Base-by-base conservation (phyloP, 2,888 invertebrate species). In the Sarcophaga variegata region DNA sequence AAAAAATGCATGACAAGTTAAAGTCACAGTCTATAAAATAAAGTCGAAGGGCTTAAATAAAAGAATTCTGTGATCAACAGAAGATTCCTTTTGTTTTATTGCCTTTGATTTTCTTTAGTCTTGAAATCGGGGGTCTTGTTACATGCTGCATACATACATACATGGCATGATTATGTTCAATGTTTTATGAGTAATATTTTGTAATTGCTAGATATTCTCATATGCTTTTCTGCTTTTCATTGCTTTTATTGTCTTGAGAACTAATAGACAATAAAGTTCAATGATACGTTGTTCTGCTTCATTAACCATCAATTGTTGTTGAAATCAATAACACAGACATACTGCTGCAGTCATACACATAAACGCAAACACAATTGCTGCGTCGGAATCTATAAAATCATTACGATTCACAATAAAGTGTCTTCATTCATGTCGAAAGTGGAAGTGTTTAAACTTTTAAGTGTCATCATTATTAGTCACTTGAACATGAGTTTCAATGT, bases 211-310 rank as follows among this genome's bases (percentile, higher is more conserved):
- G 1, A 12, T 54, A 4, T 14, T 1, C 12, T 54, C 14, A 54
- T 54, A 54, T 14, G 4, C 0, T 20, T 17, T 14, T 2, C 17
- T 54, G 54, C 37, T 54, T 17, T 0, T 54, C 54, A 14, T 14
- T 54, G 17, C 54, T 54, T 14, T 54, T 54, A 4, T 54, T 54
- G 54, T 17, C 17, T 14, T 54, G 17, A 54, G 54, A 25, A 37
- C 6, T n/a, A 71, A 64, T 45, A 49, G 17, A 64, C 60, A 82
- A 66, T 72, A 78, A 78, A 77, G 72, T 83, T 83, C 66, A 77
- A 72, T 60, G 77, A 72, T 72, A 83, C 60, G 27, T 72, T 45
- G 27, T 72, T 45, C 25, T 72, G 77, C 77, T 67, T 72, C 66
- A 77, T 72, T 60, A 71, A 12, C 20, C 77, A 47, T 22, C 60